A percentile compares a stretch with the other conserved stretches of the same genome.
These are phyloP conservation scores for Aspidoscelis tigris DNA, from an alignment of 2,113 vertebrate genomes.

Conservation along the genomic window DNA sequence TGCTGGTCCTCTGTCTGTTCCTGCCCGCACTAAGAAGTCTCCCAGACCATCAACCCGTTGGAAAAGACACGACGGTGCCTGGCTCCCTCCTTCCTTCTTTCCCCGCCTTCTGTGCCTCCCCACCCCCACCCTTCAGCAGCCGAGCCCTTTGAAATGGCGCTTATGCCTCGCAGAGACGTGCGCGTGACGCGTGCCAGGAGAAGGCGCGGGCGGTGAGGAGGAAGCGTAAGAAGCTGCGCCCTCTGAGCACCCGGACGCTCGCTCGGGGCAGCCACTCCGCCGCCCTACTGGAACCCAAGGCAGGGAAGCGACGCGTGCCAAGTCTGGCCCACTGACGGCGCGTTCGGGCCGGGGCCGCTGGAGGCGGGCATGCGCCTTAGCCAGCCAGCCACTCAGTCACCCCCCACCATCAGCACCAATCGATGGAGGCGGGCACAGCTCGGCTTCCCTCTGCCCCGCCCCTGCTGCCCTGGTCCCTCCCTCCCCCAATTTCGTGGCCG, in stretches of 20 bases:
- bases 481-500: not conserved
- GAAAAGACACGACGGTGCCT: too few relatives aligned
- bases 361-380: slow-evolving; percentile 27
- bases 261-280: not conserved
- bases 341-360: not conserved
- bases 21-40: not conserved
- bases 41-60: too few relatives aligned
- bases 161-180: slow-evolving; percentile 26
- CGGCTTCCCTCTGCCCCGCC: slow-evolving; percentile 42
- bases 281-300: not conserved
- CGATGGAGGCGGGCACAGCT: slow-evolving; percentile 36
- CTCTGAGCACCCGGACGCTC: not conserved
- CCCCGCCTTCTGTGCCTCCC: not conserved
- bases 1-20: too few relatives aligned
- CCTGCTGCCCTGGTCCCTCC: slow-evolving; percentile 43
- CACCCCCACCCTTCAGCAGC: slow-evolving; percentile 40
- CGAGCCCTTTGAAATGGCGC: slow-evolving; percentile 32
- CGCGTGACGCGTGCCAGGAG: not conserved
- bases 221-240: too few relatives aligned
- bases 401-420: slow-evolving; percentile 26
- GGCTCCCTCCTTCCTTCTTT: not conserved
- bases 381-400: not conserved
- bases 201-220: not conserved
- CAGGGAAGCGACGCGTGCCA: not conserved
- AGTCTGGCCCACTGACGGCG: too few relatives aligned